Conservation (phyloP, 2,113 vertebrate genomes). For the Cyanocitta stelleri region DNA sequence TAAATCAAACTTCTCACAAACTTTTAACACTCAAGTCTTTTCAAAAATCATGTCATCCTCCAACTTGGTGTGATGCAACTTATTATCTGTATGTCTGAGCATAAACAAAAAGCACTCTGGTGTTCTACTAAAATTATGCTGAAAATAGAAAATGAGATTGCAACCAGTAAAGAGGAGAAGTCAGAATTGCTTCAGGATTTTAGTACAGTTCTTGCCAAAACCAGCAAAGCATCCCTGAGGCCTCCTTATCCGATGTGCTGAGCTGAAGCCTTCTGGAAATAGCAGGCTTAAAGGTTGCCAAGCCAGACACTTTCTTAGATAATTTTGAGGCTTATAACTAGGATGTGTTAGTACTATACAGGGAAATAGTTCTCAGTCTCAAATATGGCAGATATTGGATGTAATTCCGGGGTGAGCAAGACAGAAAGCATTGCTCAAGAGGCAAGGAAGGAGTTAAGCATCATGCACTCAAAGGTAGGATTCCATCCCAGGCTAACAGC, state of each 20-base stretch:
- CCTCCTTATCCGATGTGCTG: background rate
- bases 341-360: background rate
- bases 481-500: background rate
- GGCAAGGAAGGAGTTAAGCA: conserved; percentile 41
- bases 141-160: conserved; percentile 16
- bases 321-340: background rate
- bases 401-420: background rate
- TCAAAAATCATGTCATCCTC: background rate
- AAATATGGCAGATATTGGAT: background rate
- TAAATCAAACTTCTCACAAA: conserved; percentile 49
- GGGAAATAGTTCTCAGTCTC: background rate
- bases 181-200: background rate
- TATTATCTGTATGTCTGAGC: background rate
- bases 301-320: background rate
- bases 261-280: background rate
- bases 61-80: background rate
- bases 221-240: conserved; percentile 3
- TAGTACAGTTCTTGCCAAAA: conserved; percentile 4
- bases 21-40: background rate
- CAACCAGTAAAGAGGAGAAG: background rate
- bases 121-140: background rate
- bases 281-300: background rate
- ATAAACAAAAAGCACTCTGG: background rate
- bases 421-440: background rate
- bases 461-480: background rate